Conservation (phyloP, 2,888 invertebrate genomes). For the Apeira syringaria region DNA sequence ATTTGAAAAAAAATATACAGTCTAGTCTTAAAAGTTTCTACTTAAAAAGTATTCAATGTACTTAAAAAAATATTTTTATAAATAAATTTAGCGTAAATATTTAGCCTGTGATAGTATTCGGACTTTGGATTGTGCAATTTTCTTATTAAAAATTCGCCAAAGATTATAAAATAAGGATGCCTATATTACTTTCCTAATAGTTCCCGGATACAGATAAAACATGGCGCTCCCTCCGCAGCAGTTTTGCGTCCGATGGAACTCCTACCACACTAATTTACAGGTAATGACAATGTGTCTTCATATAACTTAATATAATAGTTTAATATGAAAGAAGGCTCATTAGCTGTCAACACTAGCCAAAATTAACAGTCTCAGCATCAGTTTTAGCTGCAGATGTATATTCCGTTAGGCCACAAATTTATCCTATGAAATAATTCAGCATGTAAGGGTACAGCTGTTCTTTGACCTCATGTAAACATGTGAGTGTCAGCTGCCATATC, state of each 20-base stretch:
- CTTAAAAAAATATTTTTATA: conserved; percentile 55
- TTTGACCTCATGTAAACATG: too few species aligned
- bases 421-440: too few species aligned
- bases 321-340: too few species aligned
- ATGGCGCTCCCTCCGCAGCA: conserved; percentile 84
- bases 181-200: conserved; percentile 30
- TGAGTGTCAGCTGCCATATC: too few species aligned
- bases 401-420: too few species aligned
- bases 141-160: conserved; percentile 45
- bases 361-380: too few species aligned
- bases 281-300: conserved; percentile 45
- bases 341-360: too few species aligned
- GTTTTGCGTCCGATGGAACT: conserved; percentile 92
- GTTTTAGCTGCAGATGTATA: too few species aligned
- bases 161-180: conserved; percentile 42
- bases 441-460: too few species aligned
- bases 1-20: conserved; percentile 48
- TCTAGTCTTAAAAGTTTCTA: conserved; percentile 80
- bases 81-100: conserved; percentile 34
- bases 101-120: conserved; percentile 35
- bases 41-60: conserved; percentile 62
- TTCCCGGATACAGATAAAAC: conserved; percentile 38
- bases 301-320: too few species aligned
- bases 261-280: conserved; percentile 91
- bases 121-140: conserved; percentile 58